Base-by-base conservation (phyloP, 2,888 invertebrate species). In the Ennomos fuscantarius region DNA sequence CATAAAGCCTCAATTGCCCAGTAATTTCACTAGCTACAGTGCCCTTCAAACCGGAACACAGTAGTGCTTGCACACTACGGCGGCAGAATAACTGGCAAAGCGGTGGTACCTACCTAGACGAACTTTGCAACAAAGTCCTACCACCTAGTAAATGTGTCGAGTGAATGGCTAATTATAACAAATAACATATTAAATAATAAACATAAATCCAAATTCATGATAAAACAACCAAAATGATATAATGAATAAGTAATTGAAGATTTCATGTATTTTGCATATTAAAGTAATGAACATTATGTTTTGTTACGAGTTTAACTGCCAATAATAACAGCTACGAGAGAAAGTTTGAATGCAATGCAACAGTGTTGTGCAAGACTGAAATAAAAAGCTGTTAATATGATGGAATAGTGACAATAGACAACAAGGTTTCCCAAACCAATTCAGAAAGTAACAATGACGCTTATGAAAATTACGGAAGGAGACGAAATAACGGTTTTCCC, bases 391-490 rank as follows among this genome's bases (percentile, higher is more conserved):
- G 63, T 63, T 59, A 62, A 63, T 24, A 61, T 48, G 58, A 53
- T 68, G 64, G 57, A 61, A 69, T 66, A 68, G 54, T 47, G 65
- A 60, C 62, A 70, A 64, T 62, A 43, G 53, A 62, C 62, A 53
- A 69, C 55, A 13, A 35, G 12, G 12, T 49, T 57, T 60, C 37
- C 55, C 31, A 11, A 67, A 75, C 74, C 74, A 75, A 75, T 67
- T 72, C 71, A 58, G 72, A 78, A 72, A 76, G 63, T 66, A 75
- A 74, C 72, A 76, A 76, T 74, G 75, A 72, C 68, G 55, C 63
- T 47, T 58, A 63, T 66, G 69, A 60, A 49, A 48, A 64, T 53
- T 68, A 66, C 65, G 67, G 65, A 72, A 70, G 66, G 64, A 73
- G 69, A 75, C 70, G 44, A 73, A 68, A 59, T 78, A 79, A 79